Evolutionary conservation across 2,797 vertebrate species (phyloP).

Genomic region (Alcedo atthis): DNA sequence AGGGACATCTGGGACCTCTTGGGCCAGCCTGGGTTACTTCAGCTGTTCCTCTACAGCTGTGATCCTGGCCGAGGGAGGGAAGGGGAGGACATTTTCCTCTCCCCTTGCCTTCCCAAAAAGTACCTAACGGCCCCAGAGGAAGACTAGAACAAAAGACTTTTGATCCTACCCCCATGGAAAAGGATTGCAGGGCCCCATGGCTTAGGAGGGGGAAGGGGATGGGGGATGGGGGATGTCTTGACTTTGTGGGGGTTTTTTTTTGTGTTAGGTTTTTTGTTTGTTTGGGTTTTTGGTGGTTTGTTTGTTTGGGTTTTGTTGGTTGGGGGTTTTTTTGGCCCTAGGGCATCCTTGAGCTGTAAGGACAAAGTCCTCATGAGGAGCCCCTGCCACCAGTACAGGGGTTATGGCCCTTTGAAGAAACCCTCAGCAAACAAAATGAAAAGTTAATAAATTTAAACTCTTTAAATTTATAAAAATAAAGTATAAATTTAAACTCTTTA

Average conservation of each 20-base stretch:
- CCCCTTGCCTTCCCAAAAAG: neutral
- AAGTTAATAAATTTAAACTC: neutral
- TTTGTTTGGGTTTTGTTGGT: too few relatives aligned
- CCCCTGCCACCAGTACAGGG: neutral
- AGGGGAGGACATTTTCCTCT: neutral
- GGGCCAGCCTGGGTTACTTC: neutral
- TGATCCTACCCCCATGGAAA: neutral
- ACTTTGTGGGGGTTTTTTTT: too few relatives aligned
- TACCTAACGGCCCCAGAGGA: neutral
- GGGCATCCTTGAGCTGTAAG: neutral
- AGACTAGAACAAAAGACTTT: neutral
- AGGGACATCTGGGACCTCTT: neutral
- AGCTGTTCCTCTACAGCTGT: conserved; percentile 15
- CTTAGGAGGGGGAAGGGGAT: neutral
- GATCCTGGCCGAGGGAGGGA: neutral
- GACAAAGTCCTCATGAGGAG: neutral
- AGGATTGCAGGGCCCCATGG: neutral
- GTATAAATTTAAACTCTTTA: neutral
- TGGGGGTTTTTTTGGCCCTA: neutral
- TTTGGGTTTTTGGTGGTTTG: too few relatives aligned
- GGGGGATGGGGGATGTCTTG: neutral
- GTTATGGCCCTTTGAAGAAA: neutral
- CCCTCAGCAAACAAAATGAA: neutral
- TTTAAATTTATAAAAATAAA: neutral
- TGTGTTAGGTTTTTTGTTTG: too few relatives aligned